Conservation (phyloP, 2,113 vertebrate genomes). For the Corythoichthys haematopterus region DNA sequence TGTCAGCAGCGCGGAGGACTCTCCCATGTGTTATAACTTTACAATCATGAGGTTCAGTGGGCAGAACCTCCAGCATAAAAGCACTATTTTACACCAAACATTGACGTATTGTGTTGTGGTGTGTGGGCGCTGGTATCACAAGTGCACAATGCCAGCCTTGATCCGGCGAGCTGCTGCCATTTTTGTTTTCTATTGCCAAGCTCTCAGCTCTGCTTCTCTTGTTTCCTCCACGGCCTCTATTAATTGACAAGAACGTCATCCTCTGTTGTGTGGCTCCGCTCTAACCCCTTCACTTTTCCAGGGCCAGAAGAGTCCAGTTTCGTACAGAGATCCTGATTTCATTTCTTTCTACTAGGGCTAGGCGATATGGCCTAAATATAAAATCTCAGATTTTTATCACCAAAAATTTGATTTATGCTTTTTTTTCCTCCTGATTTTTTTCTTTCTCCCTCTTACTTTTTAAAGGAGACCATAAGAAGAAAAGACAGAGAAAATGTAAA, state of each 20-base stretch:
- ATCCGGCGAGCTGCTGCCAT: conserved; percentile 33
- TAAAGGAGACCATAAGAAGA: too few relatives aligned
- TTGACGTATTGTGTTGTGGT: conserved; percentile 66
- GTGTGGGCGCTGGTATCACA: conserved; percentile 54
- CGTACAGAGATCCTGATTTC: too few relatives aligned
- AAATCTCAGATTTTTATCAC: too few relatives aligned
- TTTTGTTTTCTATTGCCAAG: conserved; percentile 13
- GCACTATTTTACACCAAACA: conserved; percentile 57
- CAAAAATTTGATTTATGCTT: too few relatives aligned
- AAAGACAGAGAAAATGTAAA: too few relatives aligned
- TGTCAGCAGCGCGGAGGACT: conserved; percentile 21
- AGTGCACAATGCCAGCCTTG: conserved; percentile 68
- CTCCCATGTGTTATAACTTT: conserved; percentile 32
- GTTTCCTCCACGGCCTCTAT: conserved; percentile 7
- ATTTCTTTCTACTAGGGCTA: too few relatives aligned
- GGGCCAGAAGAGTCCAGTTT: too few relatives aligned
- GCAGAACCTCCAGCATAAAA: conserved; percentile 56
- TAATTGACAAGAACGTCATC: conserved; percentile 17
- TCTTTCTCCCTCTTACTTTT: too few relatives aligned
- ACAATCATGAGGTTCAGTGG: conserved; percentile 31
- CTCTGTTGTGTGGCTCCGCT: neutral
- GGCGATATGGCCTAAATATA: too few relatives aligned
- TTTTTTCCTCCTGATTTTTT: too few relatives aligned
- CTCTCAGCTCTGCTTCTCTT: conserved; percentile 13
- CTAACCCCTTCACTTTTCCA: neutral